Percentiles rank a stretch among this genome's conserved stretches.
Conservation (phyloP, 2,888 invertebrate species). For the Anoncus sp. region DNA sequence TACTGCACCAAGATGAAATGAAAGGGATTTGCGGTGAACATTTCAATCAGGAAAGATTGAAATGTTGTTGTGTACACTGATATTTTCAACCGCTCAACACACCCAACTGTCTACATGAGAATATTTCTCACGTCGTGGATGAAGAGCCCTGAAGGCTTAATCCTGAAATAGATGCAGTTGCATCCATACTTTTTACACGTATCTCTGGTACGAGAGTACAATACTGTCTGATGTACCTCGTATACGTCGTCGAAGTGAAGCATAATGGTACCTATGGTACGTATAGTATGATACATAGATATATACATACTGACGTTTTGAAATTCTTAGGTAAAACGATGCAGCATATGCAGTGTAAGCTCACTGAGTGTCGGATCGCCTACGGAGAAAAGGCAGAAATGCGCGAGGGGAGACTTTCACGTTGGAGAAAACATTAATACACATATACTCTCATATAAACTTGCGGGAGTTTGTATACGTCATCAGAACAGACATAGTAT, state of each 20-base stretch:
- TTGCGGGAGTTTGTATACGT: slow-evolving; percentile 45
- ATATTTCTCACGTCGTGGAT: slow-evolving; percentile 14
- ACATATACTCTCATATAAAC: slow-evolving; percentile 1
- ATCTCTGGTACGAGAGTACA: slow-evolving; percentile 13
- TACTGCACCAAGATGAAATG: neutral
- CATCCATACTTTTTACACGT: slow-evolving; percentile 28
- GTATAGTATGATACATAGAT: slow-evolving; percentile 14
- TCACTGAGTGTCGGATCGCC: slow-evolving; percentile 39
- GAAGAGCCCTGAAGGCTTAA: slow-evolving; percentile 34
- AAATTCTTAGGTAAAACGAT: slow-evolving; percentile 16
- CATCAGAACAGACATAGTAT: slow-evolving; percentile 32
- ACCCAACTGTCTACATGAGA: slow-evolving; percentile 10
- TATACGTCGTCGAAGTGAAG: slow-evolving; percentile 23
- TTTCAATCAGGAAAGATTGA: slow-evolving; percentile 33
- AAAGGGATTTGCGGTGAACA: slow-evolving; percentile 15
- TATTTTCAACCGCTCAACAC: slow-evolving; percentile 20
- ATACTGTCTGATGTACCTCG: neutral
- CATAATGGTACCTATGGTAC: slow-evolving; percentile 9
- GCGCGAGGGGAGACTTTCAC: slow-evolving; percentile 29
- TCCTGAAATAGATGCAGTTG: slow-evolving; percentile 40
- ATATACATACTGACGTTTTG: slow-evolving; percentile 13
- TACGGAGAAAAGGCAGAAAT: slow-evolving; percentile 19
- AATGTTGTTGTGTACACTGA: slow-evolving; percentile 7
- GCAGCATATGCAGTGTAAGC: slow-evolving; percentile 31
- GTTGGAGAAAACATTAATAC: slow-evolving; percentile 26